phyloP scores from a whole-genome alignment of 2,797 vertebrate species.

The Etheostoma perlongum region DNA sequence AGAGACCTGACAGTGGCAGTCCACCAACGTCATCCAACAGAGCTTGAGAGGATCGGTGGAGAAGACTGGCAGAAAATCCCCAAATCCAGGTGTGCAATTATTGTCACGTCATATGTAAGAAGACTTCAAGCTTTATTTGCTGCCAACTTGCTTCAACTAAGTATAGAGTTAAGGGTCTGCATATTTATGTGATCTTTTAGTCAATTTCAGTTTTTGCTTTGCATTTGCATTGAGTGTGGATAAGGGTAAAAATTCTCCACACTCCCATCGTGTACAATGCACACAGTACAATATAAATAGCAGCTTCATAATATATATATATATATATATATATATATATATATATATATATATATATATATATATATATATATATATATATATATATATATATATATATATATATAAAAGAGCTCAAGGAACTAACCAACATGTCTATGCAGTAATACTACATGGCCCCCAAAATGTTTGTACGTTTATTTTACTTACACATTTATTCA shows the following conservation, averaged over 20 bases:
- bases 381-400: too few species aligned
- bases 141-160: conserved; percentile 17
- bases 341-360: too few species aligned
- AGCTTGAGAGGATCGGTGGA: background rate
- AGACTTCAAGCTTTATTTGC: background rate
- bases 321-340: too few species aligned
- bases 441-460: background rate
- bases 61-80: background rate
- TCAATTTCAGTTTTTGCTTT: background rate
- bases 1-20: background rate
- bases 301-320: too few species aligned
- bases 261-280: background rate
- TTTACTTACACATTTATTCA: background rate
- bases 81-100: conserved; percentile 11
- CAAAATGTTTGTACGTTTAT: background rate
- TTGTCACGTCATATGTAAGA: conserved; percentile 10
- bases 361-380: too few species aligned
- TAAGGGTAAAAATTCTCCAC: background rate
- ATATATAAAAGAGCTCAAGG: background rate
- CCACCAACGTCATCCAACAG: background rate
- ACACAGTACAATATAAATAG: background rate
- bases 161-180: background rate
- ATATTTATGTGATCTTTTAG: background rate
- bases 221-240: background rate
- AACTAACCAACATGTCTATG: background rate